Conservation (phyloP, 2,113 vertebrate species). For the Sebastes fasciatus region DNA sequence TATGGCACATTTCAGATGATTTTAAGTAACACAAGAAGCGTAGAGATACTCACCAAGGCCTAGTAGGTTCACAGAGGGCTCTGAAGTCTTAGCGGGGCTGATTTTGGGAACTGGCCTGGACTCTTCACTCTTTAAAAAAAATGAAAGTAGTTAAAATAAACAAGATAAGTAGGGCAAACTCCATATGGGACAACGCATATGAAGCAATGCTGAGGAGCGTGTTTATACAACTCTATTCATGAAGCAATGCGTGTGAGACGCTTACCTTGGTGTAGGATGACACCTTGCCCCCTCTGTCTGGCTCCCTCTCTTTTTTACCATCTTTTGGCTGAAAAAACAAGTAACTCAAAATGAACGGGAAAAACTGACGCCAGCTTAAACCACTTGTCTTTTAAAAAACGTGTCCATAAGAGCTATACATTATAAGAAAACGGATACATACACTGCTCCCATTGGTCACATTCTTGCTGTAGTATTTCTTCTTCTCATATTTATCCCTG, state of each 20-base stretch:
- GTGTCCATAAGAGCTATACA: background rate
- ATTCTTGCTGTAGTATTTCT: constrained; percentile 96
- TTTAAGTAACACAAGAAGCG: background rate
- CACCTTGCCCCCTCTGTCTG: constrained; percentile 84
- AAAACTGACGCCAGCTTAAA: background rate
- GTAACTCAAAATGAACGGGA: background rate
- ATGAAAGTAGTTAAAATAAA: background rate
- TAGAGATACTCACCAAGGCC: constrained; percentile 90
- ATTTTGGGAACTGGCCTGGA: constrained; percentile 87
- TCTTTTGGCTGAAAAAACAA: constrained; percentile 83
- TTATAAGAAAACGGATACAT: constrained; percentile 76
- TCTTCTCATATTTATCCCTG: constrained; percentile 98
- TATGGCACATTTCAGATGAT: background rate
- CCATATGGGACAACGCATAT: background rate
- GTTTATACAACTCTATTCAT: background rate
- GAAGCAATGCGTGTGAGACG: background rate
- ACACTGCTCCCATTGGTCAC: constrained; percentile 89
- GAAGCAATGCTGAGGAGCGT: background rate
- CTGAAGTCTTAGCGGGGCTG: constrained; percentile 89
- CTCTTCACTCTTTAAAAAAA: constrained; percentile 88
- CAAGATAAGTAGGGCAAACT: background rate
- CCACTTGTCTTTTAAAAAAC: background rate
- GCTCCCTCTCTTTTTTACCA: constrained; percentile 89
- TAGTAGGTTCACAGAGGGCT: constrained; percentile 92
- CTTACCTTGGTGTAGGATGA: constrained; percentile 76